Base-by-base conservation (phyloP, 2,113 vertebrate genomes). In the Dermatemys mawii region DNA sequence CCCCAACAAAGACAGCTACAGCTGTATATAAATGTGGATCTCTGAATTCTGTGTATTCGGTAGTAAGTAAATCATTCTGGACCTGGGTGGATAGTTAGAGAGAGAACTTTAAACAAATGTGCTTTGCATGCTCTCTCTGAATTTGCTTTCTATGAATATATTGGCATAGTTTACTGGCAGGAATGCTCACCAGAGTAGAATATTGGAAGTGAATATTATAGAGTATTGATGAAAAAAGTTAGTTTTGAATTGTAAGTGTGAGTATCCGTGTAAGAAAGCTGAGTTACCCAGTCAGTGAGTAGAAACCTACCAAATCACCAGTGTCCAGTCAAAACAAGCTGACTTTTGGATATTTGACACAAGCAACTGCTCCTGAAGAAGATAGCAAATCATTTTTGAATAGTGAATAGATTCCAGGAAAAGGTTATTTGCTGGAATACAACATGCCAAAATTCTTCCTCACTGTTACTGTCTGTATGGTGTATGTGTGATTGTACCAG, bases 251-350 rank as follows among this genome's bases (percentile, higher is more conserved):
- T 14, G 4, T 38, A 17, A 19, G 81, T 90, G 91, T 87, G 67
- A 92, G 81, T 81, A 85, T 81, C 83, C 50, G 63, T 8, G 16
- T n/a, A 48, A 27, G 35, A 78, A 91, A 83, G 41, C 53, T 26
- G 67, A 73, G 38, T 75, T n/a, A 44, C 21, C 38, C 91, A 51
- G 48, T 60, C 3, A 8, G 27, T 8, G 67, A 94, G 83, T 44
- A 90, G 50, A 60, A 94, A 83, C 11, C 60, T 76, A 92, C 14
- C 60, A 78, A 93, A 86, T 88, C 16, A 50, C 78, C 86, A 92
- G 84, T 95, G 93, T 95, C 63, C 57, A 91, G 83, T 89, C 75
- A 95, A 83, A 96, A 84, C 21, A 44, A 35, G 24, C 44, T 41
- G 70, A 22, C 38, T 75, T 75, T 26, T 44, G 70, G 44, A 26